phyloP scores from a whole-genome alignment of 2,888 invertebrate genomes.

The Monopis laevigella region DNA sequence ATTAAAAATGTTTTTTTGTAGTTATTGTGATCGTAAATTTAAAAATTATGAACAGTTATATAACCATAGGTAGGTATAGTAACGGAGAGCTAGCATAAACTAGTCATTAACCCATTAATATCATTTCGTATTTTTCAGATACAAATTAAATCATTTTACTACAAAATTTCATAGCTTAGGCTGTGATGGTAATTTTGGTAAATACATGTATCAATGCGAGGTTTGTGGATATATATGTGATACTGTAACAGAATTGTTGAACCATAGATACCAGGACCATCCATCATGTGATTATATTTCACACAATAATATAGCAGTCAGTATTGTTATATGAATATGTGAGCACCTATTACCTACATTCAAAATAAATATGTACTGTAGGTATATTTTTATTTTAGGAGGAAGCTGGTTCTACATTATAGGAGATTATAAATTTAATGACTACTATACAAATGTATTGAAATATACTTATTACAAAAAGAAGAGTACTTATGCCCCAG shows the following conservation, averaged over 20 bases:
- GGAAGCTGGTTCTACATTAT: no score
- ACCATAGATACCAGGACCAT: constrained; percentile 44
- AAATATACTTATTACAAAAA: no score
- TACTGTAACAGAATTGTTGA: constrained; percentile 33
- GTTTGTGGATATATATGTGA: constrained; percentile 42
- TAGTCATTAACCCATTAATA: not conserved
- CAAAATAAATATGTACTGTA: no score
- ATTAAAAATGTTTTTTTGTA: constrained; percentile 51
- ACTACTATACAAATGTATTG: no score
- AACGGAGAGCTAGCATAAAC: not conserved
- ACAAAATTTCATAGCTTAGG: constrained; percentile 35
- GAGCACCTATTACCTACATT: no score
- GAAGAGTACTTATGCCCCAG: no score
- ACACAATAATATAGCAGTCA: constrained; percentile 18
- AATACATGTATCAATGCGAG: constrained; percentile 54
- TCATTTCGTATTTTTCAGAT: constrained; percentile 30
- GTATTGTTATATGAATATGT: no score
- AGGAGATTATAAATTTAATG: no score
- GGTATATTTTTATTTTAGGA: no score
- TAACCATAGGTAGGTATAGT: constrained; percentile 41
- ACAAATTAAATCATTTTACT: constrained; percentile 50
- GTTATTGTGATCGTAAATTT: constrained; percentile 57
- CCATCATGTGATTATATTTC: constrained; percentile 27
- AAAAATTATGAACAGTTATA: constrained; percentile 56
- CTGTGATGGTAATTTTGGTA: constrained; percentile 24